Conservation (phyloP, 2,113 vertebrate species). For the Nibea coibor region DNA sequence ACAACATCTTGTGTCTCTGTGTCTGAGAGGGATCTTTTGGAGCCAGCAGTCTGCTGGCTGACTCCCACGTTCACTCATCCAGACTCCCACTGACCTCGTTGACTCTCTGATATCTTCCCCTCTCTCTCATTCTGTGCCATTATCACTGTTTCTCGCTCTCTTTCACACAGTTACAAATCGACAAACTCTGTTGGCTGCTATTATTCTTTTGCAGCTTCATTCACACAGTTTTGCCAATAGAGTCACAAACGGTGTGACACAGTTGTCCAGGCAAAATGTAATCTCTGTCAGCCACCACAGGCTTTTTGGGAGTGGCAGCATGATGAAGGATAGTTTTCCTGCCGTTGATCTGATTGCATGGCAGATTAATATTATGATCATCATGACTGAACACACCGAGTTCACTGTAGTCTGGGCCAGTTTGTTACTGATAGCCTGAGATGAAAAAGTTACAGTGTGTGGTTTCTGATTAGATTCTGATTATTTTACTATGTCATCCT, state of each 20-base stretch:
- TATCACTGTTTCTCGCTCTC: not conserved
- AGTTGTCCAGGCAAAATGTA: not conserved
- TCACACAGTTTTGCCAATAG: not conserved
- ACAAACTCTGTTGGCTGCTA: not conserved
- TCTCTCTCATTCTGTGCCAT: conserved; percentile 11
- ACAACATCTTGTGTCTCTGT: not conserved
- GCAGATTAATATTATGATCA: not conserved
- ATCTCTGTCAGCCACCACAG: not conserved
- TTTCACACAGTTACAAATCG: not conserved
- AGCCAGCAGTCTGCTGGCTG: conserved; percentile 32
- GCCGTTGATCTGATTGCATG: not conserved
- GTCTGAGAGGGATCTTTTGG: not conserved
- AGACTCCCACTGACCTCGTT: conserved; percentile 35
- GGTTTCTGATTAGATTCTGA: not conserved
- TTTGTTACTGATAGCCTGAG: not conserved
- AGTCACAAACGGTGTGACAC: not conserved
- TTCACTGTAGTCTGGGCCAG: not conserved
- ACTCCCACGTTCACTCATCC: conserved; percentile 23
- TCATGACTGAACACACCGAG: not conserved
- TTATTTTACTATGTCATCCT: not conserved
- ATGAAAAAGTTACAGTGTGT: not conserved
- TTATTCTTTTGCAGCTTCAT: not conserved
- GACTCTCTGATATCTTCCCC: conserved; percentile 4
- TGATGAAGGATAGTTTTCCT: not conserved
- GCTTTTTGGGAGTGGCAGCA: not conserved